Base-by-base conservation (phyloP, 1,140 invertebrate genomes). In the Drosophila pallidifrons region DNA sequence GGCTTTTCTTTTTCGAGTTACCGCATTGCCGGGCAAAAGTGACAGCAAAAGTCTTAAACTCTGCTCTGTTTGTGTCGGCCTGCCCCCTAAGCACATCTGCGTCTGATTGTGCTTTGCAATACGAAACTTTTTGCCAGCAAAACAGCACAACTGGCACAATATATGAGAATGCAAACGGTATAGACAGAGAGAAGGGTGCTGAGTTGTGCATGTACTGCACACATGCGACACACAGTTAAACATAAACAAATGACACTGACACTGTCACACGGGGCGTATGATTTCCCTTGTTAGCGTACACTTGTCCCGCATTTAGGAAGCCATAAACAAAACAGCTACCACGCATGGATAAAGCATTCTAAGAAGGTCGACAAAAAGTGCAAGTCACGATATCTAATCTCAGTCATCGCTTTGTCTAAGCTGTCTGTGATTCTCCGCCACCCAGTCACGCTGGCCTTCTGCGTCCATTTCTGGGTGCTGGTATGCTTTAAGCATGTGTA, bases 61-160 rank as follows among this genome's bases (percentile, higher is more conserved):
- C 77, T 75, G 46, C 75, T 69, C 75, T 75, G 65, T 67, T 72
- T 66, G 69, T 76, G 52, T 63, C 41, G 59, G 38, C 30, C 41
- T 47, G 60, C 45, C 75, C 64, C 60, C 64, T 67, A 78, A 79
- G 75, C 89, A 81, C 85, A 88, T 77, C 80, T 89, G 85, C 28
- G 61, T 77, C 80, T 87, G 83, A 88, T 88, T 87, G 83, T 87
- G 66, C 82, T 86, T 82, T 82, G 79, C 69, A 88, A 80, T 80
- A 88, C 73, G 67, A 80, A 87, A 87, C 79, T 88, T 82, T 72
- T 38, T 55, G 13, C 32, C 61, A 75, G 49, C 30, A 61, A 75
- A 66, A 76, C 61, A 68, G 63, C 69, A 59, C 79, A 59, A 65
- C 77, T 65, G 47, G 52, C 30, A 55, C 54, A 77, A 70, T 60